phyloP scores from a whole-genome alignment of 2,888 invertebrate genomes.

The Siphonodentalium dalli region DNA sequence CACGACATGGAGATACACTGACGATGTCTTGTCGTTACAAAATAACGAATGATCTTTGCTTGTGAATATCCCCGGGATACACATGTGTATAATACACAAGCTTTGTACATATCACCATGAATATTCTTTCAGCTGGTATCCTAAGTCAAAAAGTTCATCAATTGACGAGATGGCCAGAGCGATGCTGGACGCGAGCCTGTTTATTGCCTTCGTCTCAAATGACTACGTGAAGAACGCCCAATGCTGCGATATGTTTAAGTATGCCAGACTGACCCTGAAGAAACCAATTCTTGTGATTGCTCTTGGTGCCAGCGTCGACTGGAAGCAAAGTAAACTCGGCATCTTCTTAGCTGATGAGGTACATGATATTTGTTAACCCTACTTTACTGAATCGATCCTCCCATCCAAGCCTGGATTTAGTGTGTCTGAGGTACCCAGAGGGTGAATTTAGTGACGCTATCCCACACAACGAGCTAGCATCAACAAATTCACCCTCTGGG shows the following conservation, averaged over 20 bases:
- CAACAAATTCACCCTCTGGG: too few species aligned
- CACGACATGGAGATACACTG: too few species aligned
- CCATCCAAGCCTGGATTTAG: too few species aligned
- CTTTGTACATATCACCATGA: too few species aligned
- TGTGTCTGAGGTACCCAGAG: too few species aligned
- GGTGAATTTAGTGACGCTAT: too few species aligned
- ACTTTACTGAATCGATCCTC: background rate
- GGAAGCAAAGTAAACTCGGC: slow-evolving; percentile 53
- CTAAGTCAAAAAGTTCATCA: slow-evolving; percentile 20
- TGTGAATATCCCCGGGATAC: too few species aligned
- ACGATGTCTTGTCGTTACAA: too few species aligned
- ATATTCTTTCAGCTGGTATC: slow-evolving; percentile 36
- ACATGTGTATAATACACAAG: too few species aligned
- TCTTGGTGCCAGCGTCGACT: slow-evolving; percentile 44
- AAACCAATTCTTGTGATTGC: slow-evolving; percentile 51
- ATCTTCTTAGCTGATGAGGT: slow-evolving; percentile 54
- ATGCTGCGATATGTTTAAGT: slow-evolving; percentile 54
- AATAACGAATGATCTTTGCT: too few species aligned
- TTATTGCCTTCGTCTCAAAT: slow-evolving; percentile 52
- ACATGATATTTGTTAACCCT: background rate
- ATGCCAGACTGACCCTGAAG: slow-evolving; percentile 47
- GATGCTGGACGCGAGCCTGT: slow-evolving; percentile 46
- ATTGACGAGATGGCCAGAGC: slow-evolving; percentile 49
- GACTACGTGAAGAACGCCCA: slow-evolving; percentile 44
- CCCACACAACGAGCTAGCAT: too few species aligned